These are phyloP conservation scores for Atrina japonica DNA, from an alignment of 2,888 invertebrate species.

Conservation along the genomic window DNA sequence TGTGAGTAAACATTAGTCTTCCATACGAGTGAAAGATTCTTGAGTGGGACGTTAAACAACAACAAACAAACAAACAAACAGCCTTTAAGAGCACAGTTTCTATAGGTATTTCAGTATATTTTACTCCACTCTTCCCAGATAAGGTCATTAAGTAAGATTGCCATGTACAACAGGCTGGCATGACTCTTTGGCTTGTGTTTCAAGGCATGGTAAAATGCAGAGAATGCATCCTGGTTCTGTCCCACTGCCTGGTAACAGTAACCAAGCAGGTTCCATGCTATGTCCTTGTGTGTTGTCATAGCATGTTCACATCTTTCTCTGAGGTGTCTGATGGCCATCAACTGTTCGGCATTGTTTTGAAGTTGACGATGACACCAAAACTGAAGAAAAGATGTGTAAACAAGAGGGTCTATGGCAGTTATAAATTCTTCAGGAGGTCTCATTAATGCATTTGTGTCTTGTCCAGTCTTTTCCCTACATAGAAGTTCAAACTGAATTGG, in stretches of 20 bases:
- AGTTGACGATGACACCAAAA: background rate
- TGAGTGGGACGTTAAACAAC: no score
- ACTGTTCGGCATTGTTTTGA: background rate
- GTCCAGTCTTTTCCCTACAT: no score
- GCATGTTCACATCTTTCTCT: background rate
- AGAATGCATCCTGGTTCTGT: background rate
- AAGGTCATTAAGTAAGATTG: no score
- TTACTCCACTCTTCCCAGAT: no score
- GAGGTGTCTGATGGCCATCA: background rate
- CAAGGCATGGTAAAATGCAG: background rate
- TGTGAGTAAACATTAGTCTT: no score
- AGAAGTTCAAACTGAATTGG: no score
- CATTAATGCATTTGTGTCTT: no score
- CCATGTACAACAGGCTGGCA: no score
- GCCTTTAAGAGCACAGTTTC: no score
- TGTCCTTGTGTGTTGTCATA: background rate
- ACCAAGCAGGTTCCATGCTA: slow-evolving; percentile 1
- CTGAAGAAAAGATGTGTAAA: background rate
- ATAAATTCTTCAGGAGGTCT: background rate
- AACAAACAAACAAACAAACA: no score
- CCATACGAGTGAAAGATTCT: no score
- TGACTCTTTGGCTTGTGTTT: background rate
- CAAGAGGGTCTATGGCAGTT: background rate
- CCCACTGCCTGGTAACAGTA: background rate
- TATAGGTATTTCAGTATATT: no score